Base-by-base conservation (phyloP, 2,888 invertebrate species). In the Gastrophysa polygoni region DNA sequence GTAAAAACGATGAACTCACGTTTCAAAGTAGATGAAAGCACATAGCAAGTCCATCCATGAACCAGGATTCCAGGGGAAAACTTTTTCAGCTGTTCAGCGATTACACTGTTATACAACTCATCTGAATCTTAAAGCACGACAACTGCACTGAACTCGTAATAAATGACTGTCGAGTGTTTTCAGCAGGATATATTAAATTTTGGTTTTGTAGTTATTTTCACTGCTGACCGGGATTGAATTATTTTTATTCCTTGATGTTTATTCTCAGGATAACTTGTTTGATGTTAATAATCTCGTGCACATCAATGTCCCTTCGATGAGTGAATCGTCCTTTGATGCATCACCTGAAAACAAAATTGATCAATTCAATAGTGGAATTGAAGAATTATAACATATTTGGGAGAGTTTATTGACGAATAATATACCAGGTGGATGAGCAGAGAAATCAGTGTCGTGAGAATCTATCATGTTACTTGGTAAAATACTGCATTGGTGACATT, bases 201-300 rank as follows among this genome's bases (percentile, higher is more conserved):
- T 62, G 58, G 59, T 57, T 57, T 61, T 47, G 61, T 29, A 47
- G 67, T 70, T 72, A 68, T 69, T 67, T 69, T 68, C 68, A 66
- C 65, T 63, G 66, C 57, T 66, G 69, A 68, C 67, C 70, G 67
- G 66, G 68, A 69, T 66, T 61, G 66, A 63, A 63, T 71, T 71
- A 69, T 70, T 71, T 68, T 70, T 69, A 65, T 71, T 68, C n/a
- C 65, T 63, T 62, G 61, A 56, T 29, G 55, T 49, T 29, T 48
- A 56, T 47, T 55, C 43, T 56, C 38, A 47, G 50, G 55, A 43
- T 54, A 54, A 50, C 46, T 18, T 43, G 57, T 57, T 16, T 18
- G 57, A 32, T 34, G 24, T 32, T n/a, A n/a, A n/a, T n/a, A n/a
- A n/a, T n/a, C n/a, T 32, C 32, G 8, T 10, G 32, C 32, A 10